Percentiles rank a stretch among this genome's conserved stretches.
These are phyloP conservation scores for Tenebrosternarchus preto DNA, from an alignment of 2,113 vertebrate species.

Conservation along the genomic window DNA sequence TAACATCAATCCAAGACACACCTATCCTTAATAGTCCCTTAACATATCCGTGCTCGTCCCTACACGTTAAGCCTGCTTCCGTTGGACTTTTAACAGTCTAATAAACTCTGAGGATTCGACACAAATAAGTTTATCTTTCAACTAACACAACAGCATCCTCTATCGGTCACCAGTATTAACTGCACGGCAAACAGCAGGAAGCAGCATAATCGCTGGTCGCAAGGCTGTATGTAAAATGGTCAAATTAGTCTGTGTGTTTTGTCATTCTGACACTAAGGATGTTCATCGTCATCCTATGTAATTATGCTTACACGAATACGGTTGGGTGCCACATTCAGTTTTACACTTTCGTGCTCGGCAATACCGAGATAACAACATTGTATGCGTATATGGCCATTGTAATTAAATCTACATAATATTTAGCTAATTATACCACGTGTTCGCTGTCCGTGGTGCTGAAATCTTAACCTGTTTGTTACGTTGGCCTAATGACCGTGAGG, in stretches of 20 bases:
- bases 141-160: neutral
- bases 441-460: constrained; percentile 14
- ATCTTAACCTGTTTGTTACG: neutral
- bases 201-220: no score
- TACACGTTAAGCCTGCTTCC: neutral
- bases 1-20: neutral
- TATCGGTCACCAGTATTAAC: neutral
- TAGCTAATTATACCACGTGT: neutral
- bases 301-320: neutral
- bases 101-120: constrained; percentile 1
- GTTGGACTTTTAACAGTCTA: constrained; percentile 2
- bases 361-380: no score
- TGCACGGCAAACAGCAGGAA: neutral
- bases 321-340: neutral
- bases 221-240: neutral
- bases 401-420: no score
- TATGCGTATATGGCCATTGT: no score
- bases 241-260: neutral
- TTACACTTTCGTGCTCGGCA: neutral
- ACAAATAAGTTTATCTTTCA: constrained; percentile 11
- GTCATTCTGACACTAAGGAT: no score
- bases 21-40: neutral
- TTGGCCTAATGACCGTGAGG: neutral
- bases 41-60: neutral
- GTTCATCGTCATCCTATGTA: no score